These are phyloP conservation scores for Sebastes wilsoni DNA, from an alignment of 2,797 vertebrate genomes.

Conservation along the genomic window DNA sequence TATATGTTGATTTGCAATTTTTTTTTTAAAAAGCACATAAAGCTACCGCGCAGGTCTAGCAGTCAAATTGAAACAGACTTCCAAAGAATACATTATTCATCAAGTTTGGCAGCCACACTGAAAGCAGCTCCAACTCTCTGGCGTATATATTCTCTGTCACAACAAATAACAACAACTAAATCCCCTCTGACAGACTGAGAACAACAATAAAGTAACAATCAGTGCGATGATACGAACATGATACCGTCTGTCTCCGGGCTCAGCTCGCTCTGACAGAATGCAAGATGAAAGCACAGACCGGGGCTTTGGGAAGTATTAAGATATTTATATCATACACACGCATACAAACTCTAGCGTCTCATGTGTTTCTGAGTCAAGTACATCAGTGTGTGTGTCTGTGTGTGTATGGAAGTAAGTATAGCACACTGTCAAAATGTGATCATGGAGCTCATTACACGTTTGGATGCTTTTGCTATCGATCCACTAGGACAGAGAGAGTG, in stretches of 20 bases:
- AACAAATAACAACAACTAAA: slow-evolving; percentile 1
- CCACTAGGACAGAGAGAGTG: slow-evolving; percentile 8
- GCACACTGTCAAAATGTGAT: slow-evolving; percentile 42
- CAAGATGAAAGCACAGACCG: background rate
- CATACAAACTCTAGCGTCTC: background rate
- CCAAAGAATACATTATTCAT: background rate
- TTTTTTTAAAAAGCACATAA: too few relatives aligned
- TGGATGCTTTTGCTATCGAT: slow-evolving; percentile 63
- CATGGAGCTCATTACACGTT: slow-evolving; percentile 60
- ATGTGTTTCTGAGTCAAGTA: background rate
- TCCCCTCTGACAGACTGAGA: background rate
- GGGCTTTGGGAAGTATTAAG: background rate
- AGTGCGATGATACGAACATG: background rate
- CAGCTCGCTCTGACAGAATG: background rate
- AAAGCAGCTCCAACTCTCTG: background rate
- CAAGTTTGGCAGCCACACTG: background rate
- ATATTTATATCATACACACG: background rate
- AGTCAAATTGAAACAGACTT: background rate
- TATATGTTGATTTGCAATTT: background rate
- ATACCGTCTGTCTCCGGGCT: background rate
- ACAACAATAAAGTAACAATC: slow-evolving; percentile 2
- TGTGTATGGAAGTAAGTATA: slow-evolving; percentile 1
- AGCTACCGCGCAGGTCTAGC: background rate
- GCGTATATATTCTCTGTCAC: background rate
- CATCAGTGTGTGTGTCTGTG: background rate